phyloP scores from a whole-genome alignment of 1,140 invertebrate genomes.

The Drosophila guanche region DNA sequence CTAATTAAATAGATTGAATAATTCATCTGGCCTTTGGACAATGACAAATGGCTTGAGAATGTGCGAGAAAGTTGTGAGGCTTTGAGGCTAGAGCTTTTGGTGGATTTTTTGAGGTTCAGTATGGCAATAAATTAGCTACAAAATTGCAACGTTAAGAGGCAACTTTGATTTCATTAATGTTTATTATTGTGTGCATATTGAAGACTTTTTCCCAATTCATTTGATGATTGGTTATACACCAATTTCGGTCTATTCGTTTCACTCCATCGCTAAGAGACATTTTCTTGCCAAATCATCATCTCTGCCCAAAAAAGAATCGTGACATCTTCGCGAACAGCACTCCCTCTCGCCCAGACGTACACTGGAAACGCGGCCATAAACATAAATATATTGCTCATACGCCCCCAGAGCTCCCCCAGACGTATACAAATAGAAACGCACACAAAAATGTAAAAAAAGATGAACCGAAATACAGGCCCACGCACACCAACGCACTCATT shows the following conservation, averaged over 20 bases:
- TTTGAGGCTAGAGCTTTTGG: too few relatives aligned
- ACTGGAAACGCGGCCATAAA: conserved; percentile 46
- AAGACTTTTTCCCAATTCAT: too few relatives aligned
- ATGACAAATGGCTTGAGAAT: too few relatives aligned
- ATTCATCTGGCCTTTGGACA: too few relatives aligned
- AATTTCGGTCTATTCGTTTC: background rate
- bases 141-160: too few relatives aligned
- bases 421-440: conserved; percentile 45
- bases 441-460: conserved; percentile 17
- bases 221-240: too few relatives aligned
- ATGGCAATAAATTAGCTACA: too few relatives aligned
- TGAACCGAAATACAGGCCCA: conserved; percentile 8
- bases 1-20: too few relatives aligned
- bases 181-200: too few relatives aligned
- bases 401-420: conserved; percentile 30
- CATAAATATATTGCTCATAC: conserved; percentile 58
- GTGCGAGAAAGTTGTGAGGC: too few relatives aligned
- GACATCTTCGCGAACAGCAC: conserved; percentile 16
- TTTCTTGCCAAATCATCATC: conserved; percentile 4
- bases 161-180: too few relatives aligned
- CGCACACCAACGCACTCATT: conserved; percentile 9
- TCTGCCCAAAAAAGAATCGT: conserved; percentile 22
- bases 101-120: too few relatives aligned
- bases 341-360: conserved; percentile 14
- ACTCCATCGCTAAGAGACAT: conserved; percentile 10